Evolutionary conservation across 2,888 invertebrate species (phyloP).

Genomic region (Rhynchonema sp.): DNA sequence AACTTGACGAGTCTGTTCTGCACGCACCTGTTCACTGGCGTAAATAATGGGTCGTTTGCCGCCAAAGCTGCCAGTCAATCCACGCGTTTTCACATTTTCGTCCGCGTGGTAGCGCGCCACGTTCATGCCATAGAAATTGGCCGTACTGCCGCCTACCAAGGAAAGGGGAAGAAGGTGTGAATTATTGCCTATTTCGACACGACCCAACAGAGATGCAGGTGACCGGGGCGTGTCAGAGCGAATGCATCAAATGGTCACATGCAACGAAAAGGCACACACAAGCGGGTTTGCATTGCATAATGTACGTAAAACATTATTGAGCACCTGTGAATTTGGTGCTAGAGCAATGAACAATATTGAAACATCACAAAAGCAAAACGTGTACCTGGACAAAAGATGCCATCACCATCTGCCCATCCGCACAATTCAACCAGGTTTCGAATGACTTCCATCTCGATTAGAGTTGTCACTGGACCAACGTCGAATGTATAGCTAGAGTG

Average conservation of each 20-base stretch:
- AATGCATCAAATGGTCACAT: too few relatives aligned
- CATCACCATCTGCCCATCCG: slow-evolving; percentile 50
- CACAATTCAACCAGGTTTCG: slow-evolving; percentile 56
- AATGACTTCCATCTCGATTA: slow-evolving; percentile 65
- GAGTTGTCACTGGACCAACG: slow-evolving; percentile 63
- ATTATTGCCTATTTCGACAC: too few relatives aligned
- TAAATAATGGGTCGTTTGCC: slow-evolving; percentile 52
- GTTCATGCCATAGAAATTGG: slow-evolving; percentile 75
- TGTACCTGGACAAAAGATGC: slow-evolving; percentile 53
- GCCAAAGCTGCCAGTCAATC: slow-evolving; percentile 44
- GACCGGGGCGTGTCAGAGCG: too few relatives aligned
- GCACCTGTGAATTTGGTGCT: too few relatives aligned
- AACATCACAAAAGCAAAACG: background rate
- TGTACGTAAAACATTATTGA: too few relatives aligned
- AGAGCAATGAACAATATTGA: background rate
- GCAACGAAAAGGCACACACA: too few relatives aligned
- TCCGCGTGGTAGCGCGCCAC: slow-evolving; percentile 52
- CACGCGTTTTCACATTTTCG: slow-evolving; percentile 57
- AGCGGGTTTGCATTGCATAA: too few relatives aligned
- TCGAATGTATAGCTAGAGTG: slow-evolving; percentile 47
- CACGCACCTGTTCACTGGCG: slow-evolving; percentile 71
- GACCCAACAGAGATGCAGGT: too few relatives aligned
- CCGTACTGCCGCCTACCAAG: slow-evolving; percentile 74
- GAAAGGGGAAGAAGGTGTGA: too few relatives aligned
- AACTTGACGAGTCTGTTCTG: too few relatives aligned